These are phyloP conservation scores for Torymus tubicola DNA, from an alignment of 2,888 invertebrate genomes.

Conservation along the genomic window DNA sequence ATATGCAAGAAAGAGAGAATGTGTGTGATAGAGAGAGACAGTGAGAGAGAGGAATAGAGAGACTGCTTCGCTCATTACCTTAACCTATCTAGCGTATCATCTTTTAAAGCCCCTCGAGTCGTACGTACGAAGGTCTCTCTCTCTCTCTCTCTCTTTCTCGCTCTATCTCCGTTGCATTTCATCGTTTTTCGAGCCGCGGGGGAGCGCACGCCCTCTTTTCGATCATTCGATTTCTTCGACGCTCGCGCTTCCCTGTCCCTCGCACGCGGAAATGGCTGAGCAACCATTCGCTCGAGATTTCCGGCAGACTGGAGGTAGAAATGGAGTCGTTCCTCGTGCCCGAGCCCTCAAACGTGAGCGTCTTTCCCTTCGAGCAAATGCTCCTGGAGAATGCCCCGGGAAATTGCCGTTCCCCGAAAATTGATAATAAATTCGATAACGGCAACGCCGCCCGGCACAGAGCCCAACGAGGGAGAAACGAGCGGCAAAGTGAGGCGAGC, in stretches of 20 bases:
- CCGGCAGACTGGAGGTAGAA: constrained; percentile 73
- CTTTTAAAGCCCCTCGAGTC: constrained; percentile 64
- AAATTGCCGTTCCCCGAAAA: constrained; percentile 74
- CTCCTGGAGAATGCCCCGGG: constrained; percentile 60
- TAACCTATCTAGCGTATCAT: constrained; percentile 61
- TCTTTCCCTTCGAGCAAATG: constrained; percentile 49
- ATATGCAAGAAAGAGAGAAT: no score
- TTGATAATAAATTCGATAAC: constrained; percentile 76
- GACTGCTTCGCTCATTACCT: constrained; percentile 52
- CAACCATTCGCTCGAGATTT: constrained; percentile 75
- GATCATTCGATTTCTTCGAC: constrained; percentile 63
- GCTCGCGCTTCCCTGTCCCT: constrained; percentile 25
- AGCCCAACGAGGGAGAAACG: background rate
- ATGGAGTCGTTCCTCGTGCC: constrained; percentile 67
- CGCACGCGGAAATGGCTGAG: constrained; percentile 75
- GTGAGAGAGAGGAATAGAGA: background rate
- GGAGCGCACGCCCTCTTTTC: constrained; percentile 3
- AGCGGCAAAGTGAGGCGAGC: background rate
- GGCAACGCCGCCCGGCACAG: constrained; percentile 53
- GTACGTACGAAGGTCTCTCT: background rate
- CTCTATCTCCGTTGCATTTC: no score
- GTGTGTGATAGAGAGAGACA: background rate
- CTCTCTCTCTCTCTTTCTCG: no score
- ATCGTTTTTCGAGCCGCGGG: background rate
- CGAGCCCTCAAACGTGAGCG: background rate